phyloP scores from a whole-genome alignment of 2,888 invertebrate genomes.

The Drosophila imparisetae region DNA sequence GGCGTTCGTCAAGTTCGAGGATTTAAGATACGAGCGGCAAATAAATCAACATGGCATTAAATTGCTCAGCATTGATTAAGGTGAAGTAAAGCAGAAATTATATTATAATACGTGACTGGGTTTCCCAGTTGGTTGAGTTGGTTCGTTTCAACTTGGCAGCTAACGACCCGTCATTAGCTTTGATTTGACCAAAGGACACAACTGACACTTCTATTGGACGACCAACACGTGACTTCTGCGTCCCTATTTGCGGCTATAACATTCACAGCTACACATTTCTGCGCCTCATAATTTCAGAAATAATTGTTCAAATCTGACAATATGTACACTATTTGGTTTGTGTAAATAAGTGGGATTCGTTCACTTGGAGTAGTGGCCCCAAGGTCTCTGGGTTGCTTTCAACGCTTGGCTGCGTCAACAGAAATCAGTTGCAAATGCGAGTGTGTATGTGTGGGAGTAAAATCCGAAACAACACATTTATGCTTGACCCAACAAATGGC shows the following conservation, averaged over 20 bases:
- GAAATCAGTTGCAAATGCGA: constrained; percentile 38
- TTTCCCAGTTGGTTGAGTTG: constrained; percentile 5
- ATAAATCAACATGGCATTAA: constrained; percentile 33
- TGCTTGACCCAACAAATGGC: constrained; percentile 43
- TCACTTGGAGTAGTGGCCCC: constrained; percentile 29
- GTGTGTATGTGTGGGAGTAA: constrained; percentile 8
- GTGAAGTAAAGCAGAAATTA: constrained; percentile 36
- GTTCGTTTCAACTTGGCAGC: constrained; percentile 19
- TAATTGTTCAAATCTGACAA: constrained; percentile 62
- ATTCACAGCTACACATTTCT: constrained; percentile 34
- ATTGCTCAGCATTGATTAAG: constrained; percentile 30
- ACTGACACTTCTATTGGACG: constrained; percentile 3
- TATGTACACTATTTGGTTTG: constrained; percentile 32
- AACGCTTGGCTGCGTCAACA: constrained; percentile 59
- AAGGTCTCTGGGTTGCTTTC: constrained; percentile 46
- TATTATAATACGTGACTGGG: constrained; percentile 47
- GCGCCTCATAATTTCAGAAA: constrained; percentile 62
- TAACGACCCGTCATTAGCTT: constrained; percentile 53
- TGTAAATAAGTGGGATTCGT: constrained; percentile 23
- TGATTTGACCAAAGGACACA: constrained; percentile 55
- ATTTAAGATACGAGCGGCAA: constrained; percentile 24
- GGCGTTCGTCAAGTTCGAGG: constrained; percentile 34
- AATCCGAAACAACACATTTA: constrained; percentile 34
- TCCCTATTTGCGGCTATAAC: constrained; percentile 36
- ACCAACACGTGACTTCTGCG: constrained; percentile 52